Percentiles rank a stretch among this genome's conserved stretches.
Conservation (phyloP, 2,797 vertebrate species). For the Galago senegalensis region DNA sequence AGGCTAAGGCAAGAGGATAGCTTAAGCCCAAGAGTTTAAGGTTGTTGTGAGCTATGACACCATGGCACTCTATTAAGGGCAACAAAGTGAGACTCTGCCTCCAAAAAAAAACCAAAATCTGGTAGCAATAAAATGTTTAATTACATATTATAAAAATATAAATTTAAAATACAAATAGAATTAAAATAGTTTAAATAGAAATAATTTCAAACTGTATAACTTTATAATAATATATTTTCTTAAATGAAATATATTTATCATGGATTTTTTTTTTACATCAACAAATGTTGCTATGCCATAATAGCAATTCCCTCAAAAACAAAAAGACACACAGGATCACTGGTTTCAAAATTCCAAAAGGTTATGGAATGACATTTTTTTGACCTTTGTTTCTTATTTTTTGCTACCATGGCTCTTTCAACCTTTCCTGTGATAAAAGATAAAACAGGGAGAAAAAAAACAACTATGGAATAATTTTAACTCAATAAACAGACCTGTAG, state of each 20-base stretch:
- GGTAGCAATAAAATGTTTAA: too few species aligned
- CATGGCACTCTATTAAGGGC: too few species aligned
- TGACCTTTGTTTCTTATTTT: background rate
- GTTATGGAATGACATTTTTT: background rate
- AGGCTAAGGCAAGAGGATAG: too few species aligned
- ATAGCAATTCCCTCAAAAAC: background rate
- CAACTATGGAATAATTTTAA: constrained; percentile 34
- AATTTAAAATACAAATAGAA: too few species aligned
- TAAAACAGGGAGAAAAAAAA: background rate
- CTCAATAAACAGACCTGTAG: background rate
- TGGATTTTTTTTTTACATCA: background rate
- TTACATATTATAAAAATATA: too few species aligned
- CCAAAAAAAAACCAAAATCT: too few species aligned
- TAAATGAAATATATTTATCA: background rate
- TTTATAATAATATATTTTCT: background rate
- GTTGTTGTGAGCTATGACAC: too few species aligned
- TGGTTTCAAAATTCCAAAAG: background rate
- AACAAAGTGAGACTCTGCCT: too few species aligned
- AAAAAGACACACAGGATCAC: background rate
- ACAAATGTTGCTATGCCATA: background rate
- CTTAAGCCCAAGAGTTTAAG: too few species aligned
- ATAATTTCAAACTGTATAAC: constrained; percentile 13
- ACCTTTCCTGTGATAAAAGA: background rate
- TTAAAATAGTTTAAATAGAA: background rate
- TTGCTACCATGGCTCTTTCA: background rate